A percentile compares a stretch with the other conserved stretches of the same genome.
Evolutionary conservation across 1,140 invertebrate genomes (phyloP).

Genomic region (Gonioctena quinquepunctata): DNA sequence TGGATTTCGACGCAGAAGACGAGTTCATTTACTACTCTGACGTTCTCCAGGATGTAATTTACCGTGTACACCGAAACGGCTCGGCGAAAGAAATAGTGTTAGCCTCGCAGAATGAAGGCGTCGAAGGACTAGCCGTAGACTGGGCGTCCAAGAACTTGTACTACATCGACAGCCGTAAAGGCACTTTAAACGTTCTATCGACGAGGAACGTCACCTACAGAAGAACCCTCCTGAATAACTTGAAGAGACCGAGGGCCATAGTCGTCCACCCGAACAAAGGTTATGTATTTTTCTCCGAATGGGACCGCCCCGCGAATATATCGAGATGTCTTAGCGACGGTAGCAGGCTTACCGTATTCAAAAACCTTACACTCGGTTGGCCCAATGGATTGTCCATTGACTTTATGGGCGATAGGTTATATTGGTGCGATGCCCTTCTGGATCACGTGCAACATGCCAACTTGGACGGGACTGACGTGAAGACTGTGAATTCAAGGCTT

Average conservation of each 20-base stretch:
- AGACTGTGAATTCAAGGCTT: conserved; percentile 83
- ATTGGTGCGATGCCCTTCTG: conserved; percentile 94
- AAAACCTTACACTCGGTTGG: conserved; percentile 92
- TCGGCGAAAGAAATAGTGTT: conserved; percentile 89
- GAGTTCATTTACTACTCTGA: conserved; percentile 96
- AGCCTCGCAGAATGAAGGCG: conserved; percentile 95
- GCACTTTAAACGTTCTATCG: conserved; percentile 91
- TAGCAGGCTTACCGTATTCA: conserved; percentile 82
- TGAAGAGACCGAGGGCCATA: conserved; percentile 91
- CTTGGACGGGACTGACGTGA: conserved; percentile 90
- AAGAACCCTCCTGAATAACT: conserved; percentile 82
- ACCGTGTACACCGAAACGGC: conserved; percentile 86
- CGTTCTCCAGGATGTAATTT: conserved; percentile 95
- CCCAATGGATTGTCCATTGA: conserved; percentile 95
- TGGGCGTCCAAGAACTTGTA: conserved; percentile 98
- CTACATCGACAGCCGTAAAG: conserved; percentile 96
- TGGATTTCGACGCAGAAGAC: conserved; percentile 92
- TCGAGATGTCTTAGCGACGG: conserved; percentile 89
- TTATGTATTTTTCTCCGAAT: conserved; percentile 93
- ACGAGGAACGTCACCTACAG: conserved; percentile 83
- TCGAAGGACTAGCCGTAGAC: conserved; percentile 95
- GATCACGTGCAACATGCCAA: conserved; percentile 96
- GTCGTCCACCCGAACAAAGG: conserved; percentile 96
- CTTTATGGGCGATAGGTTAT: conserved; percentile 82
- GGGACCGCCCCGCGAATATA: conserved; percentile 95